A percentile compares a stretch with the other conserved stretches of the same genome.
Conservation (phyloP, 1,140 invertebrate genomes). For the Rhopalosiphum maidis region DNA sequence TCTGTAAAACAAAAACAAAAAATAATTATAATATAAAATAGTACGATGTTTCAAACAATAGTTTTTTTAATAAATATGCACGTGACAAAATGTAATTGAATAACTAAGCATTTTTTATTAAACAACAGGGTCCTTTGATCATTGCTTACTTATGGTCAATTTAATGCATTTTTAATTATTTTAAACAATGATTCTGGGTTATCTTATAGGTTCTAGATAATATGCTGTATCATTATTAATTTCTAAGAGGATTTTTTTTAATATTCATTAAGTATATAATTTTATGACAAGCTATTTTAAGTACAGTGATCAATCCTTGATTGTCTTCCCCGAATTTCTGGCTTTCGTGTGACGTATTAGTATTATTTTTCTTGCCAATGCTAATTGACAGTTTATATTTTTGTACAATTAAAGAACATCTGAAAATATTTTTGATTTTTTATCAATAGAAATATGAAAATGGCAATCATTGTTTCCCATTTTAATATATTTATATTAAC, state of each 20-base stretch:
- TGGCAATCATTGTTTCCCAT: neutral
- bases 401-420: neutral
- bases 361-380: neutral
- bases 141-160: too few species aligned
- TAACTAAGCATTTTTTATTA: too few species aligned
- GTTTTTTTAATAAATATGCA: too few species aligned
- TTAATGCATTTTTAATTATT: too few species aligned
- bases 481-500: neutral
- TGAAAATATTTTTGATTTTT: neutral
- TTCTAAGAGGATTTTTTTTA: neutral
- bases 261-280: neutral
- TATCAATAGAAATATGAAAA: neutral
- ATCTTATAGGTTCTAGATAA: too few species aligned
- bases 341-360: neutral
- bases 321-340: neutral
- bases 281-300: neutral
- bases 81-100: too few species aligned
- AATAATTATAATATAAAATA: neutral
- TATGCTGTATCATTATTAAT: neutral
- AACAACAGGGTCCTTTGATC: too few species aligned
- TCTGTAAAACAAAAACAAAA: neutral
- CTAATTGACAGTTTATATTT: neutral
- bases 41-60: neutral
- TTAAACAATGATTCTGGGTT: too few species aligned
- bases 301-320: too few species aligned